Evolutionary conservation across 2,113 vertebrate genomes (phyloP), one percentile per base, ranked within the genome.

Genomic region (Thryonomys swinderianus): DNA sequence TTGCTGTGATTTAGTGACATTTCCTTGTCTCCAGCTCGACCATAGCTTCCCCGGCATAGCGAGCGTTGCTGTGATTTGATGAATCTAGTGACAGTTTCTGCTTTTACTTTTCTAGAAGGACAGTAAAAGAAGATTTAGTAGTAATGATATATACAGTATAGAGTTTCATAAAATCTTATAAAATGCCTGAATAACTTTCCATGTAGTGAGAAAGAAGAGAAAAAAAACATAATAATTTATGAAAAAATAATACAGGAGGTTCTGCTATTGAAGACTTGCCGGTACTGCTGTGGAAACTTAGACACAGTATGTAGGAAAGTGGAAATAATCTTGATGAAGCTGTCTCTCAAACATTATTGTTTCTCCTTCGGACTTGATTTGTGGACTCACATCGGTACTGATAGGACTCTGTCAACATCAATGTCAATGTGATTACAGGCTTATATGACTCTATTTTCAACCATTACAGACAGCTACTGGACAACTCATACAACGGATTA

Each of bases 61-160:
- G 85, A 90, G 66, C 88, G 59, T 86, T 57, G 53, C 92, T 89
- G n/a, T 18, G 61, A 95, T 95, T 92, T 97, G 94, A 97, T 98
- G 95, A 91, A 95, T 96, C 92, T 61, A 78, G 48, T 87, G 92
- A 67, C 88, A 95, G 67, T 93, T 80, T 96, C 92, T 83, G 53
- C 69, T 92, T 94, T 95, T 79, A 21, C 59, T 91, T 93, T 95
- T 88, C 14, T 48, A 88, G 85, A 95, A 84, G 85, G 90, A 95
- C 45, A 91, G 91, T 97, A 97, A 97, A 97, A 97, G 89, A 97
- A 97, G 95, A 97, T 97, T 96, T 97, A 96, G 89, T 93, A 96
- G 96, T 96, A 86, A 97, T 93, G 93, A 90, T 97, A 95, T 91
- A 91, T 97, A 89, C 64, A 96, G 73, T 95, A 84, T 83, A 96